Evolutionary conservation across 2,113 vertebrate species (phyloP), one percentile per base, ranked within the genome.

Genomic region (Pithys albifrons): DNA sequence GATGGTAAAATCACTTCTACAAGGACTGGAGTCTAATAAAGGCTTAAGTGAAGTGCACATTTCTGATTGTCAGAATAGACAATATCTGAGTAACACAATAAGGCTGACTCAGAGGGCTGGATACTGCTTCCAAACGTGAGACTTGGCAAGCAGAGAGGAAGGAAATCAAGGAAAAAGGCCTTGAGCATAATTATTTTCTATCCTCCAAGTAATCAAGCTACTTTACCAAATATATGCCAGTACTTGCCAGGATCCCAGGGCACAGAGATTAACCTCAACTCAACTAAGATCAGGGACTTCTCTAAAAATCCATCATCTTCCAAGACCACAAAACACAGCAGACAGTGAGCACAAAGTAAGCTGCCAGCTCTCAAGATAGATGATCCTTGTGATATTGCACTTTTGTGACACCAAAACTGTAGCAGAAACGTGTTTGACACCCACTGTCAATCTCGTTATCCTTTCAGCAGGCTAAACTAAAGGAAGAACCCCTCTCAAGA

Each of bases 1-100:
- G 19, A 71, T 41, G 25, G 58, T 54, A 87, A 48, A 31, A 69
- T 7, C 52, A 82, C 25, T 79, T 62, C 27, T 59, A 29, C 5
- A 85, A 74, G 20, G n/a, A 89, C 41, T 7, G 28, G 14, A 61
- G 29, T 46, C 45, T 54, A 71, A 37, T 18, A 23, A 2, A 92
- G 25, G 28, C 39, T 31, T 35, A 65, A 89, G 54, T 51, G 33
- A 71, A 91, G 37, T 7, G 12, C 51, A 54, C 20, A 10, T 46
- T 95, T 85, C 52, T 79, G 66, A 88, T 71, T 66, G 29, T 65
- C 39, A 82, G 35, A 27, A 73, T 3, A 85, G 83, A 79, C 59
- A 92, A 85, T n/a, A 90, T 8, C 57, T 67, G 74, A 90, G 49
- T 82, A 92, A 90, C 70, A 84, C 62, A 93, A 9, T 67, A 88